Evolutionary conservation across 1,140 invertebrate genomes (phyloP), one percentile per base, ranked within the genome.

Genomic region (Euura lappo): DNA sequence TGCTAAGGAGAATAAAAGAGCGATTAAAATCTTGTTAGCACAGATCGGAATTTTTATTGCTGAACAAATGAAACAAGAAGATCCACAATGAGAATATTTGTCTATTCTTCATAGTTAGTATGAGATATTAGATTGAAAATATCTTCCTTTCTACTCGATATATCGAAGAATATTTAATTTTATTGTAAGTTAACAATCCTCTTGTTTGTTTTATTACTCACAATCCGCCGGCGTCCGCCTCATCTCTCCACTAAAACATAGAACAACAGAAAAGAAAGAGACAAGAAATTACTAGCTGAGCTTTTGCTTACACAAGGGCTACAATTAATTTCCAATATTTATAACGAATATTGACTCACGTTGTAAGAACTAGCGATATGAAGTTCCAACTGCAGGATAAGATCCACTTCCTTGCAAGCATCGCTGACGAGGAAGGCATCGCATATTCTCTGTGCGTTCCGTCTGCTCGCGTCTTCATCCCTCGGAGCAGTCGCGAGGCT

Each of bases 401-500:
- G 89, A 71, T 94, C 92, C 1, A 95, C 87, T 85, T 94, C 92
- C 80, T 94, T 93, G 8, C 91, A 92, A 45, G 92, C 90, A 71
- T 94, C 91, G 74, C 93, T 95, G 0, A 93, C 92, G 2, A 92
- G 90, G 82, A 95, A 97, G 68, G 91, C 89, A 84, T 96, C 93
- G 82, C 94, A 96, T 68, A 96, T 89, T 77, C 89, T 90, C 78
- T 92, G 92, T 4, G 94, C 91, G 2, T 91, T 89, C 75, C 90
- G 88, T 60, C 90, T 87, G 7, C 90, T 91, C 2, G 88, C 90
- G 3, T 91, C 89, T 81, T 96, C 94, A 64, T 91, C 91, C 1
- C 93, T 94, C 0, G 95, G 94, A 65, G 93, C 92, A 1, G 94
- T 90, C 4, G 97, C 95, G 71, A 99, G 80, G 1, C 93, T 94